These are phyloP conservation scores for Jaculus jaculus DNA, from an alignment of 2,113 vertebrate species.

Conservation along the genomic window DNA sequence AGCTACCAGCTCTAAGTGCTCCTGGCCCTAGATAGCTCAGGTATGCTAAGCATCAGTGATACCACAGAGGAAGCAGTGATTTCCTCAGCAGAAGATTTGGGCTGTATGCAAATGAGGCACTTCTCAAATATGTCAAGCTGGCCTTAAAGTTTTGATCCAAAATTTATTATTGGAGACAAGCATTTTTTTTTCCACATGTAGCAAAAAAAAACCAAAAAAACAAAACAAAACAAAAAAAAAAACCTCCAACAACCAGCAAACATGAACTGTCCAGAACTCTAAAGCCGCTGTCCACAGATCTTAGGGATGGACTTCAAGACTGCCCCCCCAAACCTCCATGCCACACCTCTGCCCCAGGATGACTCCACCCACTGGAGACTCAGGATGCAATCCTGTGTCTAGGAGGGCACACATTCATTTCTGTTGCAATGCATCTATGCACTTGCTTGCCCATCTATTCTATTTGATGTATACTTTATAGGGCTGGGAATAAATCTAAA, in stretches of 20 bases:
- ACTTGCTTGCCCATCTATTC: not conserved
- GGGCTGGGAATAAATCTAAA: not conserved
- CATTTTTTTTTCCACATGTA: not conserved
- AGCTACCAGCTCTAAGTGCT: not conserved
- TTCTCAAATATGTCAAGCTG: not conserved
- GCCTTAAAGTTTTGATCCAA: not conserved
- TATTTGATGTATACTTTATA: not conserved
- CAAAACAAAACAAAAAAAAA: no score
- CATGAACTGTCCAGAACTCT: no score
- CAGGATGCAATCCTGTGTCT: no score
- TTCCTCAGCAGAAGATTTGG: not conserved
- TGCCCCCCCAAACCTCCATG: no score
- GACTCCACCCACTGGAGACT: no score
- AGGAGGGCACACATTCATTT: not conserved
- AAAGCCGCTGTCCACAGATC: no score
- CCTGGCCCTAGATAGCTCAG: not conserved
- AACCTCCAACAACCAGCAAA: no score
- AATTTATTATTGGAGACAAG: not conserved
- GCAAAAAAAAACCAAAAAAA: no score
- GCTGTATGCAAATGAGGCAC: not conserved
- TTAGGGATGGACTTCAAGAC: no score
- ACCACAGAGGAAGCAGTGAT: not conserved
- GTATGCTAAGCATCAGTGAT: not conserved
- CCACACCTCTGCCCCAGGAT: no score
- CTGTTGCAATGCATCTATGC: not conserved